A percentile compares a stretch with the other conserved stretches of the same genome.
phyloP scores from a whole-genome alignment of 2,888 invertebrate genomes.

The Drosophila anomelani region DNA sequence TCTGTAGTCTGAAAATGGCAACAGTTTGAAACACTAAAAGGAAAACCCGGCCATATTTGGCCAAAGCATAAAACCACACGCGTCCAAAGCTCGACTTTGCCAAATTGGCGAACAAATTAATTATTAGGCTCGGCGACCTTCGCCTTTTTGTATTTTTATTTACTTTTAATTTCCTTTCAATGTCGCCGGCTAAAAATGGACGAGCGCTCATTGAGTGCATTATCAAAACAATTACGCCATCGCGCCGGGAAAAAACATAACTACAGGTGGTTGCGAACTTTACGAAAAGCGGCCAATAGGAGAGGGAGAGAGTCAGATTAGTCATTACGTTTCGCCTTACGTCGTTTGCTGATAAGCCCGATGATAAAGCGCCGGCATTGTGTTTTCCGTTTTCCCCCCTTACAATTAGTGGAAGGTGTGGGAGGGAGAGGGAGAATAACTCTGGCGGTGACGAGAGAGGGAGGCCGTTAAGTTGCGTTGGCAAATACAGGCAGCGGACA shows the following conservation, averaged over 20 bases:
- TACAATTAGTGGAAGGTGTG: constrained; percentile 61
- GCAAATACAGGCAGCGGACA: constrained; percentile 27
- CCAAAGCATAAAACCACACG: constrained; percentile 48
- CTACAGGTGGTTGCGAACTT: constrained; percentile 37
- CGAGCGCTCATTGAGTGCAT: constrained; percentile 53
- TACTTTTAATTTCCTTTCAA: constrained; percentile 84
- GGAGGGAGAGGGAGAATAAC: constrained; percentile 21
- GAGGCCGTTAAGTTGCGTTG: constrained; percentile 31
- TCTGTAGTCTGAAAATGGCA: constrained; percentile 39
- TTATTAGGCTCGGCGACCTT: constrained; percentile 57
- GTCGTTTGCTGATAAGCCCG: constrained; percentile 68
- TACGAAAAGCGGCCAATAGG: constrained; percentile 9
- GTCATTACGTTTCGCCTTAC: constrained; percentile 47
- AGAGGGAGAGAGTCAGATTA: constrained; percentile 15
- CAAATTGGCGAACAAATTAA: constrained; percentile 60
- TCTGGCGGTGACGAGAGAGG: constrained; percentile 3
- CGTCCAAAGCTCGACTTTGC: constrained; percentile 61
- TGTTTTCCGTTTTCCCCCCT: constrained; percentile 43
- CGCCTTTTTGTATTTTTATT: constrained; percentile 38
- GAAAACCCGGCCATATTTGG: constrained; percentile 48
- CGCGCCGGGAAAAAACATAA: constrained; percentile 36
- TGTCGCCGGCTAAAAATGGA: constrained; percentile 76
- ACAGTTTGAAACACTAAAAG: constrained; percentile 41
- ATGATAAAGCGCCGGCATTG: constrained; percentile 73
- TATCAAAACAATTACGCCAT: constrained; percentile 76